Evolutionary conservation across 1,140 invertebrate genomes (phyloP).

Genomic region (Lepidurus arcticus): DNA sequence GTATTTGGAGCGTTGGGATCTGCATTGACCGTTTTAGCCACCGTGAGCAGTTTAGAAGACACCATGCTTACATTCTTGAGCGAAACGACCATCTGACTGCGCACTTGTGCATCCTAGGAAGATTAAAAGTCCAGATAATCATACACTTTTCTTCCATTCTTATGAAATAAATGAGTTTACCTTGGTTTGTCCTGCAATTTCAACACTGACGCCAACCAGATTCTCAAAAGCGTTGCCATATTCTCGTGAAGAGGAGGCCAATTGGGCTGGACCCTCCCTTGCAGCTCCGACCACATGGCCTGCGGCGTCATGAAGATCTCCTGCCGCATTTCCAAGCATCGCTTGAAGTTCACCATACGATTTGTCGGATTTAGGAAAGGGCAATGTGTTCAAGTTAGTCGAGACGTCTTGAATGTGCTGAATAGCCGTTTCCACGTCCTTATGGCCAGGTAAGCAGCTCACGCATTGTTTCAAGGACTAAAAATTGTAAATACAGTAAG

Average conservation of each 20-base stretch:
- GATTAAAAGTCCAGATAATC: conserved; percentile 32
- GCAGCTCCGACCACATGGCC: conserved; percentile 70
- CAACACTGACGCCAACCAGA: conserved; percentile 66
- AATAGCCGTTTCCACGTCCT: conserved; percentile 81
- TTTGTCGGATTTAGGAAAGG: conserved; percentile 65
- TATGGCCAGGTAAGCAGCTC: conserved; percentile 78
- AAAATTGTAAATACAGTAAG: conserved; percentile 31
- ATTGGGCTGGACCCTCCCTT: conserved; percentile 54
- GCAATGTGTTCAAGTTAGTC: conserved; percentile 54
- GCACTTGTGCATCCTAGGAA: conserved; percentile 58
- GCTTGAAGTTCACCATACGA: conserved; percentile 76
- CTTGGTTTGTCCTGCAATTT: conserved; percentile 71
- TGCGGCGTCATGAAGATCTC: conserved; percentile 71
- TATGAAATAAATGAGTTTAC: conserved; percentile 40
- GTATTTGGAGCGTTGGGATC: conserved; percentile 84
- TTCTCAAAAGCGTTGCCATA: conserved; percentile 74
- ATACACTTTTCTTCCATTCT: neutral
- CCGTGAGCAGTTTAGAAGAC: conserved; percentile 77
- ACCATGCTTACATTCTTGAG: conserved; percentile 80
- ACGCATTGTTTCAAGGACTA: conserved; percentile 59
- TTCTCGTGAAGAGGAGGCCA: conserved; percentile 65
- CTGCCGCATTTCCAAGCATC: conserved; percentile 74
- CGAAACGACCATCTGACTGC: conserved; percentile 72
- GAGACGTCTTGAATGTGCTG: conserved; percentile 69
- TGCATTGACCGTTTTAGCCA: conserved; percentile 80